Conservation (phyloP, 2,797 vertebrate species). For the Serranus cabrilla region DNA sequence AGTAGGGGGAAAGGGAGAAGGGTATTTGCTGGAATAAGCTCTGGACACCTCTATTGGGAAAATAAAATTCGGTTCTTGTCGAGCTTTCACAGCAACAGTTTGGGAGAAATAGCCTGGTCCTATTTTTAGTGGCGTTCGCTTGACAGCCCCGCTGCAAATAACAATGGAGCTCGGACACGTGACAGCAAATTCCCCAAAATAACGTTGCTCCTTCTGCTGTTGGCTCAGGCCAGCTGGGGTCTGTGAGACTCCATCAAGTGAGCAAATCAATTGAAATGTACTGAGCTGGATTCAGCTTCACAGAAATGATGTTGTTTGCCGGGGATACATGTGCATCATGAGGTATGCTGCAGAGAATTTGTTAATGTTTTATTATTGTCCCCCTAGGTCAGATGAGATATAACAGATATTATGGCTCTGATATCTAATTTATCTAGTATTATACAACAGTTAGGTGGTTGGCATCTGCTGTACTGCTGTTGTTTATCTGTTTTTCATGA, state of each 20-base stretch:
- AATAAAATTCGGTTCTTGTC: neutral
- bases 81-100: conserved; percentile 20
- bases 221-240: conserved; percentile 34
- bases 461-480: too few species aligned
- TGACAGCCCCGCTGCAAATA: conserved; percentile 24
- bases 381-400: neutral
- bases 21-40: conserved; percentile 6
- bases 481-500: too few species aligned
- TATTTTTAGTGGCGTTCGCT: conserved; percentile 38
- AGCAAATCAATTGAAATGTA: conserved; percentile 7
- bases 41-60: neutral
- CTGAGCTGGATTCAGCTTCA: neutral
- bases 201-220: conserved; percentile 42
- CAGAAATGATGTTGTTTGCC: neutral
- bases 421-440: neutral
- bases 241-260: conserved; percentile 19
- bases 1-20: neutral
- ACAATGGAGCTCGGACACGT: conserved; percentile 33
- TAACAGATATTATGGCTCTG: neutral
- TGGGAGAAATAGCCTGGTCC: conserved; percentile 14
- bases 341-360: neutral
- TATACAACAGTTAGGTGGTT: neutral
- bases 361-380: neutral
- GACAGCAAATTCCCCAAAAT: conserved; percentile 46
- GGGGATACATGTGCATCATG: neutral